Evolutionary conservation across 2,797 vertebrate genomes (phyloP), one percentile per base, ranked within the genome.

Genomic region (Hipposideros larvatus): DNA sequence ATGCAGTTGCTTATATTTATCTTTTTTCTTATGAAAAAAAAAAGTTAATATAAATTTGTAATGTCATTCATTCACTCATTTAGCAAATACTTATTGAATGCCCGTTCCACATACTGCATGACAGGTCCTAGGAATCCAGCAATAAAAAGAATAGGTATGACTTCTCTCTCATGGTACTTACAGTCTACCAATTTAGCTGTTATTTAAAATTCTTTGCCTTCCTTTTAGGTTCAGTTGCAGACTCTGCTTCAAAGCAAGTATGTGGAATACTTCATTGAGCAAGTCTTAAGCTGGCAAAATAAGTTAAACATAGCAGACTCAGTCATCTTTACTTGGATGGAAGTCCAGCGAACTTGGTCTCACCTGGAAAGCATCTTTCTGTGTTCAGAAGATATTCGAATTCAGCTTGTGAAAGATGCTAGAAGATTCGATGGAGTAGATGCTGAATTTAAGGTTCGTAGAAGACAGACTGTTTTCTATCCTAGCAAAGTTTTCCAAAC

Each of bases 281-380:
- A 99, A 98, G 98, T 99, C 41, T 98, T 98, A 91, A 95, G 96
- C 48, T 99, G 99, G 96, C 98, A 99, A 97, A 99, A 97, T 90
- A 98, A 98, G 80, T 96, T 99, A 87, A 99, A 98, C 53, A 78
- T 98, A 75, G 98, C 98, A 5, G 99, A 99, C 87, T 98, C 98
- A 0, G 98, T 99, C 71, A 97, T 99, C 95, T 98, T 98, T 75
- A 97, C 99, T 90, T 99, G 99, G 99, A 98, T 99, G 97, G 98
- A 99, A 96, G 98, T 99, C 95, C 99, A 99, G 79, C 31, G 28
- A 82, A 98, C 97, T 0, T 99, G 98, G 98, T 98, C 96, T 63
- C 98, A 99, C 94, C 97, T 99, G 46, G 98, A 99, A 98, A 99
- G 98, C 95, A 98, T 99, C 97, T 99, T 99, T 83, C 97, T 98